Evolutionary conservation across 2,113 vertebrate species (phyloP).

Genomic region (Lophura nycthemera): DNA sequence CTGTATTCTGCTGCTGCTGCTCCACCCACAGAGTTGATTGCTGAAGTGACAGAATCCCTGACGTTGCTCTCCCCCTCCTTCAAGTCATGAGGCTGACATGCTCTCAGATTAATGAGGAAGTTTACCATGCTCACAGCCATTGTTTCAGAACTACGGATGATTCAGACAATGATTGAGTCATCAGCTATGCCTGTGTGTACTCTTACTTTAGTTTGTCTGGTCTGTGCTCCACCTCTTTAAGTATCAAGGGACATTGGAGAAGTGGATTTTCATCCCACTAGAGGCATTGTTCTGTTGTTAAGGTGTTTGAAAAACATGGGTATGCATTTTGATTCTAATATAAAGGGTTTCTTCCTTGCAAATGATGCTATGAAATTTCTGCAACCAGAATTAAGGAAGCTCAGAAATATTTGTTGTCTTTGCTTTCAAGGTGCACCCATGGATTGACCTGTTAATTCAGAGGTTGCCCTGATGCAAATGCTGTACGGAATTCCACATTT

Average conservation of each 20-base stretch:
- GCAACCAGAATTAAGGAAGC: background rate
- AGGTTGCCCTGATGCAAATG: background rate
- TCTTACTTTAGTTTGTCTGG: background rate
- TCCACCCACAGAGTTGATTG: background rate
- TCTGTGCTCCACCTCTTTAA: background rate
- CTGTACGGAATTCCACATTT: background rate
- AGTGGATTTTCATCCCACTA: background rate
- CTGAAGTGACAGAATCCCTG: slow-evolving; percentile 41
- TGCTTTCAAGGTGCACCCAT: background rate
- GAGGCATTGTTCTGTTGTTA: background rate
- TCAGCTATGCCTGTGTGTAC: background rate
- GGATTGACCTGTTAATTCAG: background rate
- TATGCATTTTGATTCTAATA: background rate
- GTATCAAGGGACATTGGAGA: background rate
- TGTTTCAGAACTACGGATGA: slow-evolving; percentile 24
- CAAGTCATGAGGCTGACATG: background rate
- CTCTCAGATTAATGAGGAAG: background rate
- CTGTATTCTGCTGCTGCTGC: background rate
- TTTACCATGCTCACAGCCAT: background rate
- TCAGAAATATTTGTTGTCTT: background rate
- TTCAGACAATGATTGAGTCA: background rate
- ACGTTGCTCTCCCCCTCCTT: background rate
- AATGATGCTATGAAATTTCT: background rate
- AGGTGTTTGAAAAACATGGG: background rate
- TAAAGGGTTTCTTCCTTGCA: background rate